Percentiles rank a stretch among this genome's conserved stretches.
These are phyloP conservation scores for Metacarcinus magister DNA, from an alignment of 2,888 invertebrate species.

Conservation along the genomic window DNA sequence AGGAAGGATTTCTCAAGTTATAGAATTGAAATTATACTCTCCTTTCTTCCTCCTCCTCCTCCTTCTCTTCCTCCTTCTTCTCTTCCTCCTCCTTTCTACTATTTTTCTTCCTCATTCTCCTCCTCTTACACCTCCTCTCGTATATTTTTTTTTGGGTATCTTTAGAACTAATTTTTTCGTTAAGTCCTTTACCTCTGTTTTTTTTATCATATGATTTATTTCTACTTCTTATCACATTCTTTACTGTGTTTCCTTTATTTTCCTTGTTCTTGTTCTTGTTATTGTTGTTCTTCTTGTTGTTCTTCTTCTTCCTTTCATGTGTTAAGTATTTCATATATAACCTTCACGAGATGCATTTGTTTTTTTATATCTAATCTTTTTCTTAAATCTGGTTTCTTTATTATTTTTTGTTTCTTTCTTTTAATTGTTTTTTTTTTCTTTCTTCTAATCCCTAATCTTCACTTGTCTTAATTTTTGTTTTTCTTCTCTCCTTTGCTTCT, in stretches of 20 bases:
- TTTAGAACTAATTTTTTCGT: neutral
- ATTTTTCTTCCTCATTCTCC: slow-evolving; percentile 57
- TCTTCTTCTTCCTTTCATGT: neutral
- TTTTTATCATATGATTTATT: neutral
- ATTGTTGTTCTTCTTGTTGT: neutral
- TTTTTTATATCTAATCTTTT: neutral
- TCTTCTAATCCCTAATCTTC: neutral
- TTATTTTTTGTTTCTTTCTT: neutral
- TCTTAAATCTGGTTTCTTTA: neutral
- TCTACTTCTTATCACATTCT: neutral
- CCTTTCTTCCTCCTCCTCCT: neutral
- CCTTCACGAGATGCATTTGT: neutral
- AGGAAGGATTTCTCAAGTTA: slow-evolving; percentile 8
- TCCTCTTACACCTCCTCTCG: slow-evolving; percentile 27
- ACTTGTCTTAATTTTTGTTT: neutral
- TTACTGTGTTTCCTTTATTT: neutral
- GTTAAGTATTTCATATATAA: too few relatives aligned
- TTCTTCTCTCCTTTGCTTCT: neutral
- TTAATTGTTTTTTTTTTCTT: neutral
- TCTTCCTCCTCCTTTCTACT: slow-evolving; percentile 13
- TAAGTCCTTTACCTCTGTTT: neutral
- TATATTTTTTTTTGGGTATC: neutral
- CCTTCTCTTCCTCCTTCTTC: neutral
- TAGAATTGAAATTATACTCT: slow-evolving; percentile 9
- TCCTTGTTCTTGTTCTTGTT: neutral